Evolutionary conservation across 2,113 vertebrate genomes (phyloP), one percentile per base, ranked within the genome.

Genomic region (Coptodon bakossiorum): DNA sequence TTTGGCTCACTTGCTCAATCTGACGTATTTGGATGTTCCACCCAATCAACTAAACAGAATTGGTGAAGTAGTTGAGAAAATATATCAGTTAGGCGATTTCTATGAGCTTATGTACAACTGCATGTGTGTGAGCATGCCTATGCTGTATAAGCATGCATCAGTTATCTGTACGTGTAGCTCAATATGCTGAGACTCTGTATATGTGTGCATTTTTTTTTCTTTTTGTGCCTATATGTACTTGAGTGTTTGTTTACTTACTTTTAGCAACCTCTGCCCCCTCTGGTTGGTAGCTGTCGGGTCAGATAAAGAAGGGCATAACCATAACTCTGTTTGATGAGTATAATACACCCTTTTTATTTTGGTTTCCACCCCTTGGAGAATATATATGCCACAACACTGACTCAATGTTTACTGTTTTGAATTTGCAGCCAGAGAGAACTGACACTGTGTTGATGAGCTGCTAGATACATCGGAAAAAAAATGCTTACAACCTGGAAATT

Each of bases 21-120:
- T 82, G 86, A 92, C 88, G 79, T 88, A 88, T 92, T 87, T 89
- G 81, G 81, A 92, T 92, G 90, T 91, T 93, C 78, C 82, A 89
- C 92, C 90, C 86, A 90, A 81, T 86, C 80, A 82, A 63, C 84
- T 86, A 91, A 81, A 86, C 24, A 85, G 83, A 89, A 80, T 61
- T 24, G 85, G 88, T 81, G 76, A 86, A 34, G 61, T 10, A 66
- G 61, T 80, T 68, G 73, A 88, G 73, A 78, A 91, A 91, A 92
- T 45, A 83, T 86, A 93, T 92, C 86, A 88, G 81, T 86, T 88
- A 38, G 50, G 80, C 83, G 79, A 88, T 90, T 78, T 87, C 24
- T 54, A 52, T 78, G 29, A 81, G 56, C 81, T 48, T 24, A 56
- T 78, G 43, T 83, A 38, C 38, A 45, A 61, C 17, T 27, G 22